Conservation (phyloP, 2,113 vertebrate genomes). For the Gobio gobio region DNA sequence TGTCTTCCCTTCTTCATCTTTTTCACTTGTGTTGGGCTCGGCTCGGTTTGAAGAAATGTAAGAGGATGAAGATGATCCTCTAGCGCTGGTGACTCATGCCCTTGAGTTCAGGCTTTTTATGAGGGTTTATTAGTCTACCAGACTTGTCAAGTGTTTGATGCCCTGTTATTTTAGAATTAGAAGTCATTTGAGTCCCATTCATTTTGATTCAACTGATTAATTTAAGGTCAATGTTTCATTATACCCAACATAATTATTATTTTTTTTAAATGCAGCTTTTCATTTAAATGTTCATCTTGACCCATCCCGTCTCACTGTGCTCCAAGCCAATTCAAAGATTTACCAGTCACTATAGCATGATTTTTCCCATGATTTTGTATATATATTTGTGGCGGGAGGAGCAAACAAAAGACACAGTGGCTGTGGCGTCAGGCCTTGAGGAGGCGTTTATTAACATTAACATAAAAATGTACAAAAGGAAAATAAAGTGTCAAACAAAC, state of each 20-base stretch:
- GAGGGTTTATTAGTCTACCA: constrained; percentile 35
- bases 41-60: constrained; percentile 53
- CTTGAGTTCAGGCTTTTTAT: constrained; percentile 62
- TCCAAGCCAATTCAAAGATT: no score
- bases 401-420: no score
- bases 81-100: constrained; percentile 69
- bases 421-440: no score
- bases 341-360: no score
- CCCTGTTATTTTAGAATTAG: neutral
- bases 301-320: no score
- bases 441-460: no score
- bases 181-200: neutral
- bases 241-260: neutral
- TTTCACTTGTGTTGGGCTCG: constrained; percentile 49
- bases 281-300: neutral
- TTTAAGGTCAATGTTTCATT: neutral
- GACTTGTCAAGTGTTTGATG: neutral
- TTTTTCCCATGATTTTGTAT: no score
- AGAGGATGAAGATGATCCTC: constrained; percentile 74
- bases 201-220: neutral
- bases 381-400: no score
- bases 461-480: no score
- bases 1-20: constrained; percentile 56
- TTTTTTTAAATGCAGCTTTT: neutral
- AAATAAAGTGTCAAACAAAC: no score